phyloP scores from a whole-genome alignment of 2,888 invertebrate species.

The Stramonita haemastoma region DNA sequence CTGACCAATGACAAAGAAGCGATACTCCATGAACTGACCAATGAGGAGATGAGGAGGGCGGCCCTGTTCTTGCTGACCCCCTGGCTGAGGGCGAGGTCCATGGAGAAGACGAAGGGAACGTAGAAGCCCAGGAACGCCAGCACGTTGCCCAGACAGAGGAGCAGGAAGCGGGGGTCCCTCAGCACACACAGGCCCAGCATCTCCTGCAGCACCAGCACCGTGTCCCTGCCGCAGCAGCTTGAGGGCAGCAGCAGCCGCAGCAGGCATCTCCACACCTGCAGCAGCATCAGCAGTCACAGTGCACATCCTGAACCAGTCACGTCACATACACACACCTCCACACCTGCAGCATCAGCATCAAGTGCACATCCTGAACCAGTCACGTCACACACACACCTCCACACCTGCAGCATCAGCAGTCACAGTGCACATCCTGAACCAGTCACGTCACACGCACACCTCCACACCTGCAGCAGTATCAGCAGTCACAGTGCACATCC shows the following conservation, averaged over 20 bases:
- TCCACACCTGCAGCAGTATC: no score
- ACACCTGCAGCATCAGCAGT: no score
- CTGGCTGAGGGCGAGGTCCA: constrained; percentile 53
- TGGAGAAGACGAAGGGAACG: constrained; percentile 68
- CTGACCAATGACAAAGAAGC: no score
- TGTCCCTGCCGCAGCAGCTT: constrained; percentile 75
- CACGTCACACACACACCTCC: no score
- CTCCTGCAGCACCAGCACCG: constrained; percentile 85
- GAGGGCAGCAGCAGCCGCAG: constrained; percentile 73
- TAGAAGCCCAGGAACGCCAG: constrained; percentile 67
- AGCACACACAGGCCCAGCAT: constrained; percentile 95
- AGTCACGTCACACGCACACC: no score
- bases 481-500: no score
- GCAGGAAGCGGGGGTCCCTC: constrained; percentile 92
- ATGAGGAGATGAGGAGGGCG: constrained; percentile 76
- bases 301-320: no score
- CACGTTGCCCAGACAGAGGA: constrained; percentile 92
- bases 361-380: no score
- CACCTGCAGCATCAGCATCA: no score
- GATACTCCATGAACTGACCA: no score
- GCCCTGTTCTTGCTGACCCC: constrained; percentile 77
- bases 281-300: not conserved
- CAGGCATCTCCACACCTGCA: constrained; percentile 55
- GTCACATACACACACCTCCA: no score
- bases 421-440: no score